Conservation (phyloP, 2,888 invertebrate species). For the Clistopyga incitator region DNA sequence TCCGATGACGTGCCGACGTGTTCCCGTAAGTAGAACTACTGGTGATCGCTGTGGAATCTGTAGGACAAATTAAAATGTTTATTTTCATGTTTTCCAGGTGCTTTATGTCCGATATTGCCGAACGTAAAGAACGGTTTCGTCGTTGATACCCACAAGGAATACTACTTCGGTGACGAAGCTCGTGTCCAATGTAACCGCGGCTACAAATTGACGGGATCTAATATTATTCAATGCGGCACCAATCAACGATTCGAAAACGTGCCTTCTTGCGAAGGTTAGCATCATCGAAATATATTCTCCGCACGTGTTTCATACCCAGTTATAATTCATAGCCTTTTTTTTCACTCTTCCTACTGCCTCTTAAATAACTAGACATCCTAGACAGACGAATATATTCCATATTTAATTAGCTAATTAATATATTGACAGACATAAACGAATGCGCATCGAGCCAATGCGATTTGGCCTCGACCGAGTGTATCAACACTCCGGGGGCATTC, state of each 20-base stretch:
- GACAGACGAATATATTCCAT: neutral
- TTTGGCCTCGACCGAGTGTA: slow-evolving; percentile 94
- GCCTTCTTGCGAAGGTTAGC: slow-evolving; percentile 92
- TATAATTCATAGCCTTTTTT: neutral
- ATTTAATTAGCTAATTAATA: slow-evolving; percentile 13
- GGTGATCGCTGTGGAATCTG: neutral
- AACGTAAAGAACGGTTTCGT: slow-evolving; percentile 95
- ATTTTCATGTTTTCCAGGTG: slow-evolving; percentile 83
- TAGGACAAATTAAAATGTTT: neutral
- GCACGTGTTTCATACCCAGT: neutral
- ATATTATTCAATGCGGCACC: slow-evolving; percentile 93
- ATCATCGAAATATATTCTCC: slow-evolving; percentile 7
- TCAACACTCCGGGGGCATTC: slow-evolving; percentile 95
- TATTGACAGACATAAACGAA: slow-evolving; percentile 91
- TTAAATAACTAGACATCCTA: neutral
- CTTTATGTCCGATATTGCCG: slow-evolving; percentile 90
- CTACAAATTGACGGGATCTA: slow-evolving; percentile 93
- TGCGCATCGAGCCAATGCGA: slow-evolving; percentile 96
- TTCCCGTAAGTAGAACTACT: slow-evolving; percentile 87
- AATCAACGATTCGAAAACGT: slow-evolving; percentile 93
- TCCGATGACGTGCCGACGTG: slow-evolving; percentile 96
- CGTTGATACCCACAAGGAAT: slow-evolving; percentile 91
- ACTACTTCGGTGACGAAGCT: slow-evolving; percentile 95
- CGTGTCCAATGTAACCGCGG: slow-evolving; percentile 96
- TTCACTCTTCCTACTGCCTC: neutral